Evolutionary conservation across 1,140 invertebrate genomes (phyloP).

Genomic region (Penaeus japonicus): DNA sequence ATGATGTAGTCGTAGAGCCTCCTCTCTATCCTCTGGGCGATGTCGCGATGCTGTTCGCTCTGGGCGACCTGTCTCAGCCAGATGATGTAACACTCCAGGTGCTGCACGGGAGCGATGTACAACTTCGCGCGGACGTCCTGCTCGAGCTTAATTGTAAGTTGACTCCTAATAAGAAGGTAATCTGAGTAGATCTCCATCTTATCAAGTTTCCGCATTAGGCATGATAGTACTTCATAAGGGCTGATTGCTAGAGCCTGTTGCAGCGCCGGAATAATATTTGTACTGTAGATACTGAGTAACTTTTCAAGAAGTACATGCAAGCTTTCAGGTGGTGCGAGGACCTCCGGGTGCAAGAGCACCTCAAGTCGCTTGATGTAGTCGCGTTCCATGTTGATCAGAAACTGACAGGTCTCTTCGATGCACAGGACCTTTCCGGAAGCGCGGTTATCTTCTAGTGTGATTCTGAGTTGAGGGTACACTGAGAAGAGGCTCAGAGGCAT

Average conservation of each 20-base stretch:
- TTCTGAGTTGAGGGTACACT: constrained; percentile 11
- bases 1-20: background rate
- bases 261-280: constrained; percentile 6
- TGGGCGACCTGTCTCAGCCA: background rate
- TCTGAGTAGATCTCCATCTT: constrained; percentile 16
- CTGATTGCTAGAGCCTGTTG: background rate
- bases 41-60: background rate
- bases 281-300: constrained; percentile 2
- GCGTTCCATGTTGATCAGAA: background rate
- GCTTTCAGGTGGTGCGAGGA: background rate
- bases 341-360: constrained; percentile 22
- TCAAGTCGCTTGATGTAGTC: background rate
- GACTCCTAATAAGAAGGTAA: constrained; percentile 26
- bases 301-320: constrained; percentile 14
- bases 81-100: background rate
- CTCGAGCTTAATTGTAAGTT: background rate
- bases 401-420: background rate
- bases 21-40: background rate
- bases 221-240: background rate
- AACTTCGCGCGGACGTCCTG: background rate
- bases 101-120: constrained; percentile 40
- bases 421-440: background rate
- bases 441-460: background rate
- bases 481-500: constrained; percentile 11
- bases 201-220: background rate